phyloP scores from a whole-genome alignment of 2,888 invertebrate genomes.

The Dicycla oo region DNA sequence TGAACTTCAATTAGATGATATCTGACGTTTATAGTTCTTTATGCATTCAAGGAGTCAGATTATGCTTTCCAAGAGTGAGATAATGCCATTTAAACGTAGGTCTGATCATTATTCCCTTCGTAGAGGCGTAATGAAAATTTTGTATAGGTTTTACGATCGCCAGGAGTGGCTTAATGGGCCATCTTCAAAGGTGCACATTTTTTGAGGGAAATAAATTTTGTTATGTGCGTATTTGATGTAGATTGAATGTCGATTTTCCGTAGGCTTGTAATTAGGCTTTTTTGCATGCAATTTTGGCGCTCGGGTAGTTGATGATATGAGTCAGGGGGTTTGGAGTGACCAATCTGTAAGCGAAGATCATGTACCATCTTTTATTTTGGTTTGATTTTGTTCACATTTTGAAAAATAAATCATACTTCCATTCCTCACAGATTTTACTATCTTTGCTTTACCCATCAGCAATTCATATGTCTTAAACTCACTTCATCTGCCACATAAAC shows the following conservation, averaged over 20 bases:
- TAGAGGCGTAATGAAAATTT: constrained; percentile 87
- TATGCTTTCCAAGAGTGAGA: constrained; percentile 84
- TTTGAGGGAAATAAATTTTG: constrained; percentile 66
- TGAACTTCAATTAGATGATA: constrained; percentile 89
- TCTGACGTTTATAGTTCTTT: constrained; percentile 90
- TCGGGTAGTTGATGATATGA: not conserved
- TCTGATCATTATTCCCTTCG: constrained; percentile 86
- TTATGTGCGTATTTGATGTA: constrained; percentile 48
- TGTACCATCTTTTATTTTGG: not conserved
- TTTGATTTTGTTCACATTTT: not conserved
- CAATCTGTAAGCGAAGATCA: not conserved
- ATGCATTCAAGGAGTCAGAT: constrained; percentile 87
- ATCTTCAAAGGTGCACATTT: constrained; percentile 74
- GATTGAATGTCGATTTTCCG: constrained; percentile 37
- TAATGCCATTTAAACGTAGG: constrained; percentile 86
- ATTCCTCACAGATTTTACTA: too few species aligned
- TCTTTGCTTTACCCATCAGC: not conserved
- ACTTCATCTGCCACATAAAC: constrained; percentile 24
- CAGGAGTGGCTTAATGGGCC: constrained; percentile 75
- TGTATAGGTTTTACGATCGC: constrained; percentile 82
- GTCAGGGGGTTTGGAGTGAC: not conserved
- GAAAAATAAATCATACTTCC: too few species aligned
- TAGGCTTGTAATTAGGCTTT: not conserved
- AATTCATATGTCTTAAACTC: not conserved
- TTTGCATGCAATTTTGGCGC: not conserved